Evolutionary conservation across 2,113 vertebrate genomes (phyloP).

Genomic region (Tachysurus vachellii): DNA sequence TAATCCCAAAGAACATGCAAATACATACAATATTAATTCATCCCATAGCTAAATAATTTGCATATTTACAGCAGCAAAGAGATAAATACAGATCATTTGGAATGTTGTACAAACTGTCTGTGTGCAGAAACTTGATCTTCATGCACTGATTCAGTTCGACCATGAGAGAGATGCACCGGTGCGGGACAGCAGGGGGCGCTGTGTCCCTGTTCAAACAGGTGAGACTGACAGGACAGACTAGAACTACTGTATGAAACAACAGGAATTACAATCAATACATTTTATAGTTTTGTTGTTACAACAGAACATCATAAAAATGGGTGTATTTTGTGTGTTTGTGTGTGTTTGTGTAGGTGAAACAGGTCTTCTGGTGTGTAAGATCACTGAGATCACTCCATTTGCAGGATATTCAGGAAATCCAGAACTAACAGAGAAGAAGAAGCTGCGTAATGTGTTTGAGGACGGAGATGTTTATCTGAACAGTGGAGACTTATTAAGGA

Average conservation of each 20-base stretch:
- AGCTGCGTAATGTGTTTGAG: conserved; percentile 73
- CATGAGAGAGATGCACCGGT: background rate
- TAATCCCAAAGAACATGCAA: too few species aligned
- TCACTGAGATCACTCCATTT: conserved; percentile 69
- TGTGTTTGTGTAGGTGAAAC: conserved; percentile 67
- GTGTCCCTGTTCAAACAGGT: conserved; percentile 30
- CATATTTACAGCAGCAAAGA: too few species aligned
- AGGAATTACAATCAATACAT: background rate
- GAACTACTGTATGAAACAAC: background rate
- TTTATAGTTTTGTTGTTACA: background rate
- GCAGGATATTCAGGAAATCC: conserved; percentile 70
- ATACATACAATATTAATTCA: too few species aligned
- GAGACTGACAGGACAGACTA: background rate
- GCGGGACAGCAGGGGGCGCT: conserved; percentile 32
- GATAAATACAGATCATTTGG: too few species aligned
- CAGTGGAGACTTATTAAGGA: conserved; percentile 70
- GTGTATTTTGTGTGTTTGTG: background rate
- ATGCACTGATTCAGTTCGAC: conserved; percentile 24
- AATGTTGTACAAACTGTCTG: background rate
- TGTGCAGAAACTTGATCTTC: background rate
- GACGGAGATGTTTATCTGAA: conserved; percentile 74
- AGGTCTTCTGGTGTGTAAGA: conserved; percentile 73
- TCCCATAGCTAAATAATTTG: too few species aligned
- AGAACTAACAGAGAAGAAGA: conserved; percentile 74
- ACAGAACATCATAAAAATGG: background rate